These are phyloP conservation scores for Solenopsis invicta DNA, from an alignment of 1,140 invertebrate species.

Conservation along the genomic window DNA sequence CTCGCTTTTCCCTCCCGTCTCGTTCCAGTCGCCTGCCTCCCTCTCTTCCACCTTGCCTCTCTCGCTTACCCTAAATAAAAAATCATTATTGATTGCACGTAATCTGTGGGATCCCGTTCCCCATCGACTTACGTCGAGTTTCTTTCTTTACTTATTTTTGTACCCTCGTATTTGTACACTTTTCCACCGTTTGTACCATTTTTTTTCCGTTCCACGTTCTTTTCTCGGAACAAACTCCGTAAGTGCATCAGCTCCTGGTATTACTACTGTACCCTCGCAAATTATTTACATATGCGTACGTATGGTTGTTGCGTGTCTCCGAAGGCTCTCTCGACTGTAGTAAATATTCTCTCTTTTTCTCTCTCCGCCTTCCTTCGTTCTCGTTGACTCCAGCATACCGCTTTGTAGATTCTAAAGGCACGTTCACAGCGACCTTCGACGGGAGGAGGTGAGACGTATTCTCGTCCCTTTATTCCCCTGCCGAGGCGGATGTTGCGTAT, in stretches of 20 bases:
- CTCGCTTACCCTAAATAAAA: constrained; percentile 33
- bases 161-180: neutral
- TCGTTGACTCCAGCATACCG: neutral
- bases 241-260: neutral
- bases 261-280: neutral
- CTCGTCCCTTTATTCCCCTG: constrained; percentile 33
- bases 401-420: constrained; percentile 32
- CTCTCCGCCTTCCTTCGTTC: constrained; percentile 21
- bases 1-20: constrained; percentile 8
- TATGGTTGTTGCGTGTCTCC: neutral
- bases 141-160: neutral
- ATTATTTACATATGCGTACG: neutral
- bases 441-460: neutral
- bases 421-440: constrained; percentile 31
- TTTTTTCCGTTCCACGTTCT: neutral
- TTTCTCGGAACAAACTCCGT: neutral
- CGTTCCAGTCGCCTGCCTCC: neutral
- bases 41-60: neutral
- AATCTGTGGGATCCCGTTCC: constrained; percentile 2
- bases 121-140: neutral
- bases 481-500: constrained; percentile 35
- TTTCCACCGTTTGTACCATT: neutral
- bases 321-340: neutral
- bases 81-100: constrained; percentile 54
- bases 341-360: constrained; percentile 50